Evolutionary conservation across 2,888 invertebrate species (phyloP).

Genomic region (Lycophotia porphyrea): DNA sequence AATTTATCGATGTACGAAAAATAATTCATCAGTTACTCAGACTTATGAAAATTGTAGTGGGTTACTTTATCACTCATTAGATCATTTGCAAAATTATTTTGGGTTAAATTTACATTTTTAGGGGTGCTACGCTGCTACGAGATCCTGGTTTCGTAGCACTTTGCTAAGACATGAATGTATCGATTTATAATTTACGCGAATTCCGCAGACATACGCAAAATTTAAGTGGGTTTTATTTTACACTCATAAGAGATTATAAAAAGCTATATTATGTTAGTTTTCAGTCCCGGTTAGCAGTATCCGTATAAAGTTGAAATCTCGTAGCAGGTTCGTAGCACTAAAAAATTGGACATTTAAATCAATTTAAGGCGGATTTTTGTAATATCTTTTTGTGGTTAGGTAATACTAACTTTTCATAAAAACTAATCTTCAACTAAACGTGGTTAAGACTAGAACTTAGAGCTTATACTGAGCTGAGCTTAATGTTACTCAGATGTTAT

Average conservation of each 20-base stretch:
- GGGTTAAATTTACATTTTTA: background rate
- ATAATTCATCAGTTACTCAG: background rate
- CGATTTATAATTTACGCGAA: background rate
- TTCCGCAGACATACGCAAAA: background rate
- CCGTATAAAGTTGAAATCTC: background rate
- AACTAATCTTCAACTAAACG: background rate
- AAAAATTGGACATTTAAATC: background rate
- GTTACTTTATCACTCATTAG: background rate
- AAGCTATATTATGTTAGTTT: background rate
- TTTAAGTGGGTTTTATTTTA: background rate
- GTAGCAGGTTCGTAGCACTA: background rate
- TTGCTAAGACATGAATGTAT: constrained; percentile 9
- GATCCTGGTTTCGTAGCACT: constrained; percentile 11
- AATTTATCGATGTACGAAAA: background rate
- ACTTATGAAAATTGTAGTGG: background rate
- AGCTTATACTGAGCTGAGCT: background rate
- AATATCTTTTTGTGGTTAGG: background rate
- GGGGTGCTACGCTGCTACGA: constrained; percentile 23
- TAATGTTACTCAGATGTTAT: background rate
- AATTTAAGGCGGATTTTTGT: background rate
- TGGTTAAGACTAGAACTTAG: background rate
- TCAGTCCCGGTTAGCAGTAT: background rate
- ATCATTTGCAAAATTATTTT: background rate
- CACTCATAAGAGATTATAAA: background rate
- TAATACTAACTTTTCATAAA: background rate